Evolutionary conservation across 2,113 vertebrate species (phyloP), one percentile per base, ranked within the genome.

Genomic region (Craseonycteris thonglongyai): DNA sequence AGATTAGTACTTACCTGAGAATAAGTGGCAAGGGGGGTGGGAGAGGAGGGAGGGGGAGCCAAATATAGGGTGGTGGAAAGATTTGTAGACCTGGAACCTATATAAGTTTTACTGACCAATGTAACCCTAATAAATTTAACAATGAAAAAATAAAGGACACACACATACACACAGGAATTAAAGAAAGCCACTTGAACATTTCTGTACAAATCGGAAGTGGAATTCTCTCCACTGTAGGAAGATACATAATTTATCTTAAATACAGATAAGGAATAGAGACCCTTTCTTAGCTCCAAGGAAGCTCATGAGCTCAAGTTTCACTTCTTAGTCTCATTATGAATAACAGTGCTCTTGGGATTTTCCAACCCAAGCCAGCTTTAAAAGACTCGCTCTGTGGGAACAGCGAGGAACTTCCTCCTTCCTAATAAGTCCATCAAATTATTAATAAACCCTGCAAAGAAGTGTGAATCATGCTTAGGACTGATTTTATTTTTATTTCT

Each of bases 311-410:
- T 81, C 51, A 88, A 58, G 33, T 94, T 95, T 91, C 90, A 82
- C 16, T 68, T 89, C 71, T 88, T 78, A 79, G 33, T 96, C 91
- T 96, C 83, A 76, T 76, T 71, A 85, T 87, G 91, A 97, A 93
- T 75, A 87, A 80, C 28, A 95, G 88, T 86, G 22, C 56, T 90
- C 28, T 75, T 74, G 94, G 94, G 92, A 88, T 95, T 96, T 96
- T 95, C 92, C 90, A 90, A 84, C 15, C 1, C 11, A 49, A 86
- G 24, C 58, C 38, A 78, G 15, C n/a, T 61, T 35, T 49, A 61
- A 24, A 83, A 68, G 42, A 78, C 56, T 5, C 51, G 71, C 30
- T 76, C 49, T 85, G 58, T 42, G n/a, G 59, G 86, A 30, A 86
- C 11, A 82, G 40, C 66, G 87, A 83, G 24, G 18, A 82, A 86